Evolutionary conservation across 2,888 invertebrate genomes (phyloP).

Genomic region (Erebia aethiops): DNA sequence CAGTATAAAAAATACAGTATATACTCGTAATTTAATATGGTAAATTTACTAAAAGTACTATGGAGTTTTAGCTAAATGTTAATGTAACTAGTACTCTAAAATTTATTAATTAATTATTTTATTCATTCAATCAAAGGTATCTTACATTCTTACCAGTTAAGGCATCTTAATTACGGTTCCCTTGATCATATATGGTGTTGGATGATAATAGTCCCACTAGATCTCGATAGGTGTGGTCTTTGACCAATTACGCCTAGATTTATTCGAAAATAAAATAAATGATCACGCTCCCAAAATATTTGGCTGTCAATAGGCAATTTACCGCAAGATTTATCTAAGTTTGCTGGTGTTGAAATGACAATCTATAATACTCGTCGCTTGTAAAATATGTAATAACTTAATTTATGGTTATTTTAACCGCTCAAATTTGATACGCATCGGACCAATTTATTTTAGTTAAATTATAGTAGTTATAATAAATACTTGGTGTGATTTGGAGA

Average conservation of each 20-base stretch:
- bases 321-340: constrained; percentile 44
- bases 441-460: constrained; percentile 36
- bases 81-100: too few relatives aligned
- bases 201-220: constrained; percentile 49
- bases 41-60: too few relatives aligned
- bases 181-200: constrained; percentile 51
- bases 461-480: constrained; percentile 27
- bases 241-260: constrained; percentile 51
- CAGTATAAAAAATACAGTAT: too few relatives aligned
- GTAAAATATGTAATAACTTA: constrained; percentile 44
- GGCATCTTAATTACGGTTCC: constrained; percentile 58
- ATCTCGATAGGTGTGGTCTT: constrained; percentile 57
- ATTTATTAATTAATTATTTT: too few relatives aligned
- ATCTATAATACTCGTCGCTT: constrained; percentile 42
- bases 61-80: too few relatives aligned
- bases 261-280: constrained; percentile 49
- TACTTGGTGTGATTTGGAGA: constrained; percentile 10
- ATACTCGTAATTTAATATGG: too few relatives aligned
- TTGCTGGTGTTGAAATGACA: constrained; percentile 42
- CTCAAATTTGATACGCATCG: constrained; percentile 24
- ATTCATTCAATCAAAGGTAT: too few relatives aligned
- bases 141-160: constrained; percentile 21
- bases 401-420: constrained; percentile 42
- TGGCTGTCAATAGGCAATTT: constrained; percentile 42
- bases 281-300: constrained; percentile 40